phyloP scores from a whole-genome alignment of 2,888 invertebrate species.

The Agonopterix heracliana region DNA sequence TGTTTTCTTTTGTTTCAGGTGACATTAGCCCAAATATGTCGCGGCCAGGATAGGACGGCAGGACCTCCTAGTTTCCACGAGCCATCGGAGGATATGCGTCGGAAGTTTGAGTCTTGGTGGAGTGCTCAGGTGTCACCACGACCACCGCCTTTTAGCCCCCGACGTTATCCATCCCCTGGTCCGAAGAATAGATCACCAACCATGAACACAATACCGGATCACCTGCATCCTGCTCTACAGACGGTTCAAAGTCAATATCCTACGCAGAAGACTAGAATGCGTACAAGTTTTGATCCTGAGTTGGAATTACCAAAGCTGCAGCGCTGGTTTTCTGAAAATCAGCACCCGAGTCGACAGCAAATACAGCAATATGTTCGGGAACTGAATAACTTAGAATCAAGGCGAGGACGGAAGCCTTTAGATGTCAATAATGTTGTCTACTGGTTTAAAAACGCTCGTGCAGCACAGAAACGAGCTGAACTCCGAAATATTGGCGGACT shows the following conservation, averaged over 20 bases:
- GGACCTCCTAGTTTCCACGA: conserved; percentile 81
- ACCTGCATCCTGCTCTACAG: conserved; percentile 84
- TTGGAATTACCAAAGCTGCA: conserved; percentile 96
- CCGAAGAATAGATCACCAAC: conserved; percentile 72
- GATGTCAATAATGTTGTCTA: conserved; percentile 97
- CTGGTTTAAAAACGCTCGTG: conserved; percentile 98
- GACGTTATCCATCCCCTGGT: conserved; percentile 66
- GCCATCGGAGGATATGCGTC: conserved; percentile 87
- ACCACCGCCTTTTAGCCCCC: conserved; percentile 67
- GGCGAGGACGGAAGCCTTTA: conserved; percentile 93
- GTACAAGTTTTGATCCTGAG: conserved; percentile 98
- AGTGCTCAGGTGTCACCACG: conserved; percentile 82
- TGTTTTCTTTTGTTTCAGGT: conserved; percentile 75
- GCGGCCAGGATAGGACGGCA: conserved; percentile 82
- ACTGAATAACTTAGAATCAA: conserved; percentile 93
- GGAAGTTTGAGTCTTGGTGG: conserved; percentile 96
- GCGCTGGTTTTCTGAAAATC: conserved; percentile 97
- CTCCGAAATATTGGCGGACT: conserved; percentile 79
- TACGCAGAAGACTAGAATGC: conserved; percentile 94
- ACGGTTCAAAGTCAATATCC: conserved; percentile 85
- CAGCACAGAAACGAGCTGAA: conserved; percentile 95
- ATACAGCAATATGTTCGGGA: conserved; percentile 97
- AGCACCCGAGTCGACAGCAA: conserved; percentile 97
- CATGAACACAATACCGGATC: conserved; percentile 65
- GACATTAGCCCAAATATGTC: conserved; percentile 87